Evolutionary conservation across 1,140 invertebrate genomes (phyloP).

Genomic region (Dryas iulia): DNA sequence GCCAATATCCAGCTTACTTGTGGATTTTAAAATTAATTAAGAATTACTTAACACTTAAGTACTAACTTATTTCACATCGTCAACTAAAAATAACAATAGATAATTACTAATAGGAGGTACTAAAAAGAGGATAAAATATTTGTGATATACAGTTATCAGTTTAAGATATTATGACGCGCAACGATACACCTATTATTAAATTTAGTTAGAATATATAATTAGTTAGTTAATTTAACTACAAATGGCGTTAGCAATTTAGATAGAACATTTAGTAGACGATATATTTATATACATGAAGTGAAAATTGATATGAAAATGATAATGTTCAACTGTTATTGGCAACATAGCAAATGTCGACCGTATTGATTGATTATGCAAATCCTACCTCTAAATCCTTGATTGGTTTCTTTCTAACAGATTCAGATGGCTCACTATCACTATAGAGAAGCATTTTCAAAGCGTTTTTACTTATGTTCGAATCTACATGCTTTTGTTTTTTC

Average conservation of each 20-base stretch:
- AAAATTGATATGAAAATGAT: not conserved
- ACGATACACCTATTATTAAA: too few relatives aligned
- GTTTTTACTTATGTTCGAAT: constrained; percentile 45
- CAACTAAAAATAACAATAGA: too few relatives aligned
- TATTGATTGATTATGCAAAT: constrained; percentile 8
- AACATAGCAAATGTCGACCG: not conserved
- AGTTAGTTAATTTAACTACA: not conserved
- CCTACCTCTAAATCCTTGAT: constrained; percentile 55
- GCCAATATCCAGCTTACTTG: not conserved
- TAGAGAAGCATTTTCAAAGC: constrained; percentile 53
- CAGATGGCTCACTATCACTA: constrained; percentile 39
- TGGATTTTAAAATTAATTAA: not conserved
- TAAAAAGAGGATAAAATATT: too few relatives aligned
- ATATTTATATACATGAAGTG: too few relatives aligned
- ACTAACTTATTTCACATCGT: too few relatives aligned
- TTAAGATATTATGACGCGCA: too few relatives aligned
- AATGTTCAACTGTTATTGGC: not conserved
- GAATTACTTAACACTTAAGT: too few relatives aligned
- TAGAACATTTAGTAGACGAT: not conserved
- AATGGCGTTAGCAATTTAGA: too few relatives aligned
- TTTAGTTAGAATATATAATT: too few relatives aligned
- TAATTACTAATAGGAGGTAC: too few relatives aligned
- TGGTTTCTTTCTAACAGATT: constrained; percentile 17
- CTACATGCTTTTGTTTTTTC: constrained; percentile 25
- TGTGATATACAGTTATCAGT: too few relatives aligned